phyloP scores from a whole-genome alignment of 2,113 vertebrate genomes.

The Psammodynastes pulverulentus region DNA sequence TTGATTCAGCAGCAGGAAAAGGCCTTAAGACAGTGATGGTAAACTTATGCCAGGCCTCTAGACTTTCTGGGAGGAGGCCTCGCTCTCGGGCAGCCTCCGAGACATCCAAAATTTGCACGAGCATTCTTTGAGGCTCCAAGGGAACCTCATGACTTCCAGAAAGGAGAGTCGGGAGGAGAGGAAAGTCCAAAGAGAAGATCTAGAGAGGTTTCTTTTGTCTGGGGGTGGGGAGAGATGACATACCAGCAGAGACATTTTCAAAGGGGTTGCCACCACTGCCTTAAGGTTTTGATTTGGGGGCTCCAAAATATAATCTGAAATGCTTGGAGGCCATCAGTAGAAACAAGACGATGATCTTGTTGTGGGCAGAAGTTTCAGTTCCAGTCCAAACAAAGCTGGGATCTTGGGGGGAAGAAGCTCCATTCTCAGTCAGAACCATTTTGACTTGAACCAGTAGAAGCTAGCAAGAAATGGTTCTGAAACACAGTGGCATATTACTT shows the following conservation, averaged over 20 bases:
- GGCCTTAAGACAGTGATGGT: neutral
- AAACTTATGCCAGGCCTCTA: neutral
- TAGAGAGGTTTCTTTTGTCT: neutral
- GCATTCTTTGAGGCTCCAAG: neutral
- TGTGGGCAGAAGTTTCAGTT: neutral
- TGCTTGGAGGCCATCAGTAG: neutral
- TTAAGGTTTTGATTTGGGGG: neutral
- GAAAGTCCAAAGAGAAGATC: neutral
- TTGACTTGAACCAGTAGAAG: neutral
- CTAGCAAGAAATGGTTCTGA: neutral
- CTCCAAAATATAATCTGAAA: neutral
- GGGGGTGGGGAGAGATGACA: neutral
- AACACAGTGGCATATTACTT: neutral
- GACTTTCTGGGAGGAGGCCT: neutral
- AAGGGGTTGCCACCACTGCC: neutral
- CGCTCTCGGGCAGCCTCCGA: neutral
- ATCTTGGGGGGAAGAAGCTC: neutral
- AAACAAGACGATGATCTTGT: neutral
- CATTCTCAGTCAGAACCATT: neutral
- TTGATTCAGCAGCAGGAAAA: neutral
- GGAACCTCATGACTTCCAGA: neutral
- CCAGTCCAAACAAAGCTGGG: neutral
- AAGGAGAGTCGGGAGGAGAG: neutral
- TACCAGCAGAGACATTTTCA: neutral
- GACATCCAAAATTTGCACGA: neutral